Percentiles rank a stretch among this genome's conserved stretches.
Conservation (phyloP, 1,140 invertebrate genomes). For the Chymomyza costata region DNA sequence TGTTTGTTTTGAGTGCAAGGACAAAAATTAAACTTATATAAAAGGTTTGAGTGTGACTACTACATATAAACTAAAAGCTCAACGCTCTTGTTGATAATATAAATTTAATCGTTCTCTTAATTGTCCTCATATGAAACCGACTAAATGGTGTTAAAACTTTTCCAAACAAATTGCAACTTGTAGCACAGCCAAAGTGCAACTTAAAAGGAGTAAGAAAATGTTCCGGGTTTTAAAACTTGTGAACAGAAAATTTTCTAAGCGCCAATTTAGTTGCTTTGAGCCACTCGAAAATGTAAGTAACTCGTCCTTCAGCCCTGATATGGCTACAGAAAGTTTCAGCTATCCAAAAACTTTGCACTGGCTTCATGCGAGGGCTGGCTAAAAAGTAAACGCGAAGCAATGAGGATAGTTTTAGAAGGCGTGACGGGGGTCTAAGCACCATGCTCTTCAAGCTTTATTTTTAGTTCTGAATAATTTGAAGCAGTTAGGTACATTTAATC, state of each 20-base stretch:
- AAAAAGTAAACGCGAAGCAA: too few relatives aligned
- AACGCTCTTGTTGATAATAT: slow-evolving; percentile 65
- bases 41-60: background rate
- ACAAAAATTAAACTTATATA: slow-evolving; percentile 32
- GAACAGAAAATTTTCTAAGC: slow-evolving; percentile 60
- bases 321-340: slow-evolving; percentile 56
- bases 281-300: slow-evolving; percentile 59
- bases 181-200: slow-evolving; percentile 24
- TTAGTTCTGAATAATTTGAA: too few relatives aligned
- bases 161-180: slow-evolving; percentile 71
- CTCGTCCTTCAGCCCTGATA: slow-evolving; percentile 56
- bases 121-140: slow-evolving; percentile 70
- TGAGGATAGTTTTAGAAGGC: too few relatives aligned
- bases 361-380: too few relatives aligned
- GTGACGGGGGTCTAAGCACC: too few relatives aligned
- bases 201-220: background rate
- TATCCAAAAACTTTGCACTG: slow-evolving; percentile 46
- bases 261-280: slow-evolving; percentile 45
- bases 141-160: slow-evolving; percentile 72
- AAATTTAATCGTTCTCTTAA: slow-evolving; percentile 71
- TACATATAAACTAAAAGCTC: too few relatives aligned
- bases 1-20: slow-evolving; percentile 26
- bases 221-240: slow-evolving; percentile 34
- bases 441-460: too few relatives aligned
- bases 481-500: too few relatives aligned